A percentile compares a stretch with the other conserved stretches of the same genome.
Evolutionary conservation across 2,888 invertebrate genomes (phyloP).

Genomic region (Crossocerus cetratus): DNA sequence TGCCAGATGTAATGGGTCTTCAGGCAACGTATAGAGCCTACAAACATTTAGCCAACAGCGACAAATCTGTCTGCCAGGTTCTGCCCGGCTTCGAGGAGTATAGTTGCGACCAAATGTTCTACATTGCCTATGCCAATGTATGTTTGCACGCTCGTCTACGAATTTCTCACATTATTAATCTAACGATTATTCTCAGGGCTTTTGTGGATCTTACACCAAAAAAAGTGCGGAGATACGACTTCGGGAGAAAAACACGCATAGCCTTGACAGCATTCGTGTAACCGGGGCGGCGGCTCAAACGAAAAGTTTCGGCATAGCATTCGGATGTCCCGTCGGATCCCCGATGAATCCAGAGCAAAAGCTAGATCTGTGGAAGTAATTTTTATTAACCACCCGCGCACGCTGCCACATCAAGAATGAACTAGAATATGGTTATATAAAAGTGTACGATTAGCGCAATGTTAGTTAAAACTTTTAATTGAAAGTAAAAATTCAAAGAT

Average conservation of each 20-base stretch:
- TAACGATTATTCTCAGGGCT: too few relatives aligned
- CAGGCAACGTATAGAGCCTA: background rate
- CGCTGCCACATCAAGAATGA: too few relatives aligned
- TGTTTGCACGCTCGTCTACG: background rate
- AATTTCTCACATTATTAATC: too few relatives aligned
- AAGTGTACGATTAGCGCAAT: too few relatives aligned
- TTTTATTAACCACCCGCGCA: background rate
- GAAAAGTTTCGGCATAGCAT: background rate
- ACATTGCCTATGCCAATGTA: constrained; percentile 5
- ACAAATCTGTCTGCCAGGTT: background rate
- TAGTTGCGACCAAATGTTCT: constrained; percentile 7
- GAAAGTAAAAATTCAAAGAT: too few relatives aligned
- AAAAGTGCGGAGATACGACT: background rate
- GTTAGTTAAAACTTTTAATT: too few relatives aligned
- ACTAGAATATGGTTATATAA: too few relatives aligned
- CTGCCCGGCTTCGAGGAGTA: background rate
- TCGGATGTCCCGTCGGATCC: background rate
- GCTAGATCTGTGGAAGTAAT: background rate
- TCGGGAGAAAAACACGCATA: background rate
- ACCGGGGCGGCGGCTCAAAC: background rate
- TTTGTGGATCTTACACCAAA: background rate
- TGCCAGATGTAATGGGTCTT: background rate
- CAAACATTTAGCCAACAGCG: background rate
- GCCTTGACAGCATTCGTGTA: background rate
- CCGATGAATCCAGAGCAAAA: background rate